A percentile compares a stretch with the other conserved stretches of the same genome.
These are phyloP conservation scores for Hirtodrosophila alboralis DNA, from an alignment of 2,888 invertebrate genomes.

Conservation along the genomic window DNA sequence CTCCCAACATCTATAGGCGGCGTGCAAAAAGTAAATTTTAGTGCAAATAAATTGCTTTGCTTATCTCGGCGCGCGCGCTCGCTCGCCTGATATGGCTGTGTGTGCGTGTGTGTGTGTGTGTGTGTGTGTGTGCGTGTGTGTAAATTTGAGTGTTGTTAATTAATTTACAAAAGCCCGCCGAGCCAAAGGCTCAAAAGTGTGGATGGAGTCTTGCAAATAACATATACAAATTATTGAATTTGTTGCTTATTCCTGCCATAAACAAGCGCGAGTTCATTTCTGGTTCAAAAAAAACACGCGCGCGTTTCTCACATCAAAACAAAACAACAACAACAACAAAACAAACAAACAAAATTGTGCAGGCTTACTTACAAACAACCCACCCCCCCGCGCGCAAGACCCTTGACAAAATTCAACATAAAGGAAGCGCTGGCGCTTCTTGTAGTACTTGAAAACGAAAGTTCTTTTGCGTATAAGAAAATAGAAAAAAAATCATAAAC, in stretches of 20 bases:
- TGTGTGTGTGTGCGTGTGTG: conserved; percentile 33
- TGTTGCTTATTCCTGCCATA: conserved; percentile 40
- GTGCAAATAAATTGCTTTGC: conserved; percentile 80
- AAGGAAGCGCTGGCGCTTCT: conserved; percentile 44
- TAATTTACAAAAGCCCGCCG: conserved; percentile 62
- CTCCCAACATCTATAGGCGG: conserved; percentile 23
- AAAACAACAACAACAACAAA: conserved; percentile 15
- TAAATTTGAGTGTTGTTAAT: conserved; percentile 68
- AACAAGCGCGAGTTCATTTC: conserved; percentile 35
- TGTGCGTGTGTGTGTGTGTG: conserved; percentile 38
- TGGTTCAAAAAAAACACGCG: conserved; percentile 37
- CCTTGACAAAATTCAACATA: too few relatives aligned
- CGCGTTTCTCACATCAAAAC: conserved; percentile 35
- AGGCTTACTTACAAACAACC: conserved; percentile 5
- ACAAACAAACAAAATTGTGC: conserved; percentile 13
- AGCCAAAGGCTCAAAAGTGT: conserved; percentile 36
- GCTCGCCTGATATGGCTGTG: conserved; percentile 54
- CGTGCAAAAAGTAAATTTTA: conserved; percentile 77
- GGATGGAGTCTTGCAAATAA: too few relatives aligned
- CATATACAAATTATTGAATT: conserved; percentile 43
- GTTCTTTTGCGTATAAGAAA: conserved; percentile 69
- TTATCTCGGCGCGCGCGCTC: conserved; percentile 70
- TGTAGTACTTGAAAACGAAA: conserved; percentile 72
- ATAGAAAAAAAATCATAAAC: conserved; percentile 37
- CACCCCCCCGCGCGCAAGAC: too few relatives aligned